Percentiles rank a stretch among this genome's conserved stretches.
Conservation (phyloP, 2,888 invertebrate species). For the Apodemia zela region DNA sequence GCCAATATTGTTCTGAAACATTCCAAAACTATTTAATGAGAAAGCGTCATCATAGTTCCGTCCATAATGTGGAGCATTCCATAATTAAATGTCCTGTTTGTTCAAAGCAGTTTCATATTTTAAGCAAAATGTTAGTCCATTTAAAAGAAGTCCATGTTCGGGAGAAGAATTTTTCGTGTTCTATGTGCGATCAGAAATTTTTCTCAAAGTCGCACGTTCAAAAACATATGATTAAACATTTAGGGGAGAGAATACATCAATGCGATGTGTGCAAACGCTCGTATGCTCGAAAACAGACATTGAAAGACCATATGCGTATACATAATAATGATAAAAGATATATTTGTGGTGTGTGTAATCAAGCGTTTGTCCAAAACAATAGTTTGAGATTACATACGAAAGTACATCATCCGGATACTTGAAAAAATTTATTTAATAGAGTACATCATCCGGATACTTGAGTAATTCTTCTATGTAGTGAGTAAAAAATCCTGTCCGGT, state of each 20-base stretch:
- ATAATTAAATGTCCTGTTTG: slow-evolving; percentile 57
- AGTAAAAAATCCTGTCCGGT: too few species aligned
- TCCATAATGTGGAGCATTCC: slow-evolving; percentile 48
- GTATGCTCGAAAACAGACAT: slow-evolving; percentile 63
- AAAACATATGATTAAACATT: slow-evolving; percentile 75
- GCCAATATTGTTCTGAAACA: slow-evolving; percentile 52
- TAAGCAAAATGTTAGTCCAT: slow-evolving; percentile 59
- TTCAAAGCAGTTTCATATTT: slow-evolving; percentile 51
- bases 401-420: slow-evolving; percentile 46
- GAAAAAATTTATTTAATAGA: slow-evolving; percentile 10
- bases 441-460: too few species aligned
- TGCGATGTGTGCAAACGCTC: slow-evolving; percentile 73
- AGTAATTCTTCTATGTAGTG: too few species aligned
- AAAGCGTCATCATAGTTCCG: slow-evolving; percentile 48
- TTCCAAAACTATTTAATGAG: slow-evolving; percentile 54
- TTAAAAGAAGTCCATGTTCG: slow-evolving; percentile 64
- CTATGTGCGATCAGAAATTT: slow-evolving; percentile 72
- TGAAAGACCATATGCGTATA: slow-evolving; percentile 60
- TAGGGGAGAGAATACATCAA: slow-evolving; percentile 63
- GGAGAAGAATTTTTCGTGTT: slow-evolving; percentile 66
- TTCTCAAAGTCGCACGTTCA: slow-evolving; percentile 72
- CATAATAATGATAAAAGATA: slow-evolving; percentile 53
- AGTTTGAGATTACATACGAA: slow-evolving; percentile 52
- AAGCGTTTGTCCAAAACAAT: slow-evolving; percentile 54
- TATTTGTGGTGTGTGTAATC: slow-evolving; percentile 47